phyloP scores from a whole-genome alignment of 2,797 vertebrate species.

The Tangara arthus region DNA sequence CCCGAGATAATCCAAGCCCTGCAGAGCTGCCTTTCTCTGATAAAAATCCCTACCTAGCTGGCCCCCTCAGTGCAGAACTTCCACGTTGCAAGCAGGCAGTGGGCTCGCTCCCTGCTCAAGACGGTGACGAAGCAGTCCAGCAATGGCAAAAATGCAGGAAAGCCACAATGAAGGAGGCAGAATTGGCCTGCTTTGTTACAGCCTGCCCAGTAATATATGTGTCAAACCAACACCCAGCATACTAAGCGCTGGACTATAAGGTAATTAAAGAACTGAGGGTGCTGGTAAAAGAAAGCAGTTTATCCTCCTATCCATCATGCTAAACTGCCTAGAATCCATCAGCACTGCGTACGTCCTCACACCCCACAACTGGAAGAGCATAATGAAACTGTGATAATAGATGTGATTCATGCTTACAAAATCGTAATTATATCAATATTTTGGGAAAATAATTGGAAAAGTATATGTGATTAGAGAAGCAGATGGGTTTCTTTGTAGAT shows the following conservation, averaged over 20 bases:
- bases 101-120: not conserved
- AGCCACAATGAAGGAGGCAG: not conserved
- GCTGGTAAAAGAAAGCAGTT: not conserved
- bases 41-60: not conserved
- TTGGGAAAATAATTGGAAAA: not conserved
- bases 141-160: not conserved
- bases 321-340: not conserved
- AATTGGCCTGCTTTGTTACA: not conserved
- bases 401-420: not conserved
- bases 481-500: not conserved
- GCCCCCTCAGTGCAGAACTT: not conserved
- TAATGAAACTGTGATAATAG: not conserved
- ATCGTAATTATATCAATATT: not conserved
- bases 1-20: not conserved
- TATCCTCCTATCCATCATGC: not conserved
- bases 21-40: not conserved
- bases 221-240: not conserved
- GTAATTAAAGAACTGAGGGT: not conserved
- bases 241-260: not conserved
- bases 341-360: not conserved
- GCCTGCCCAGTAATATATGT: not conserved
- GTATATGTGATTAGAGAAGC: not conserved
- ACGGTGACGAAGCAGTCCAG: accelerated
- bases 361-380: not conserved
- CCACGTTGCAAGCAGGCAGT: not conserved